A percentile compares a stretch with the other conserved stretches of the same genome.
phyloP scores from a whole-genome alignment of 2,797 vertebrate genomes.

The Tangara arthus region DNA sequence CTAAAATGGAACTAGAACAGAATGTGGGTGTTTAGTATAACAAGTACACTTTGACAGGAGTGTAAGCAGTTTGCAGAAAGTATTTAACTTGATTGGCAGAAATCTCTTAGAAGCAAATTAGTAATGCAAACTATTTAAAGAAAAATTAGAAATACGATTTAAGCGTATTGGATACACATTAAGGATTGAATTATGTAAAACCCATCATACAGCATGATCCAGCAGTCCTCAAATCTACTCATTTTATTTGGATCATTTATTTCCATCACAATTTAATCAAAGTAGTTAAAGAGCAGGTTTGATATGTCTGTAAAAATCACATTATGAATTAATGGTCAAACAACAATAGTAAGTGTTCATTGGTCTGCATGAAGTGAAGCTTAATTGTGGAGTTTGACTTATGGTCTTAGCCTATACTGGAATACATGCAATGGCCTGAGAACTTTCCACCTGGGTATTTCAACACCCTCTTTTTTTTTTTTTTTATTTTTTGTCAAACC shows the following conservation, averaged over 20 bases:
- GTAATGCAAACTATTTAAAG: slow-evolving; percentile 62
- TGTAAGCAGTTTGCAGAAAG: slow-evolving; percentile 38
- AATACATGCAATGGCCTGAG: neutral
- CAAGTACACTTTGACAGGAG: neutral
- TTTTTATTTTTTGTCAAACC: neutral
- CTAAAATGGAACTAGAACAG: slow-evolving; percentile 29
- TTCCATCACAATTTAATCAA: slow-evolving; percentile 10
- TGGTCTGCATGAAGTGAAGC: neutral
- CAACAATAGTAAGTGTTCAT: neutral
- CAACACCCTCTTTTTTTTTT: neutral
- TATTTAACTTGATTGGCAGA: slow-evolving; percentile 60
- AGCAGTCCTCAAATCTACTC: neutral
- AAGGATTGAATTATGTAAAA: slow-evolving; percentile 64
- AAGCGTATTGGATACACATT: slow-evolving; percentile 63
- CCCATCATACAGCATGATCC: neutral
- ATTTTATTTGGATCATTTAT: slow-evolving; percentile 6
- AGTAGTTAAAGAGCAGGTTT: neutral
- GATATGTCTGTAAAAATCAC: neutral
- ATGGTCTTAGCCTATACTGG: neutral
- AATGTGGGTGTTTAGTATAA: slow-evolving; percentile 35
- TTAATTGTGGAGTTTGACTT: neutral
- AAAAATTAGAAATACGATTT: slow-evolving; percentile 66
- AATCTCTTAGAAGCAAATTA: slow-evolving; percentile 62
- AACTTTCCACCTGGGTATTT: neutral
- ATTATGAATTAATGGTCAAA: neutral